phyloP scores from a whole-genome alignment of 2,113 vertebrate genomes.

The Maylandia zebra region DNA sequence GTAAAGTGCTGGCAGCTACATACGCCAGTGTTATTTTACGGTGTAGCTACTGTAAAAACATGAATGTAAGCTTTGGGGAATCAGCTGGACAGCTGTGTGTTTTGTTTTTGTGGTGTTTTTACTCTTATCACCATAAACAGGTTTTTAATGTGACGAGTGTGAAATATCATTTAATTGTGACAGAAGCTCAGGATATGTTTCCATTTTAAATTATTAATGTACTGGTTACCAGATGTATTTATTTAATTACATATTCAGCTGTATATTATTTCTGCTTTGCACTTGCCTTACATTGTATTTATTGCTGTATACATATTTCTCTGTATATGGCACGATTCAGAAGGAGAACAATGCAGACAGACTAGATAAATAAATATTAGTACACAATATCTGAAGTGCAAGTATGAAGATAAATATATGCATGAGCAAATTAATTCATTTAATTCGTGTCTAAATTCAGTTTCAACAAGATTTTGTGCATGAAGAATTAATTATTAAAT shows the following conservation, averaged over 20 bases:
- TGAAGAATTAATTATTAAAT: neutral
- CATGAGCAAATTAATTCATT: neutral
- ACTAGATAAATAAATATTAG: neutral
- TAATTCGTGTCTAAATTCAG: neutral
- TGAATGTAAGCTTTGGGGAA: neutral
- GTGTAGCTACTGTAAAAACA: neutral
- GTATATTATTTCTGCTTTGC: neutral
- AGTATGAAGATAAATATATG: neutral
- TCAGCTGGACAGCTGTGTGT: neutral
- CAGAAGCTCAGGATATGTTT: neutral
- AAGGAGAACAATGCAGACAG: neutral
- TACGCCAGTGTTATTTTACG: neutral
- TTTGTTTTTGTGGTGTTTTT: neutral
- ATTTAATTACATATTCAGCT: neutral
- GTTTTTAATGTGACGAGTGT: neutral
- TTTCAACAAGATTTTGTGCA: neutral
- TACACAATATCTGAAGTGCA: neutral
- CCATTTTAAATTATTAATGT: neutral
- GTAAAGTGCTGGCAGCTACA: neutral
- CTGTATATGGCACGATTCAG: rapidly evolving
- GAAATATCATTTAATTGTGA: neutral
- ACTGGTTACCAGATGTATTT: neutral
- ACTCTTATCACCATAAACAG: neutral
- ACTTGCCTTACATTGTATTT: neutral
- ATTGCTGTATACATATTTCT: neutral